These are phyloP conservation scores for Euzophera pinguis DNA, from an alignment of 2,888 invertebrate genomes.

Conservation along the genomic window DNA sequence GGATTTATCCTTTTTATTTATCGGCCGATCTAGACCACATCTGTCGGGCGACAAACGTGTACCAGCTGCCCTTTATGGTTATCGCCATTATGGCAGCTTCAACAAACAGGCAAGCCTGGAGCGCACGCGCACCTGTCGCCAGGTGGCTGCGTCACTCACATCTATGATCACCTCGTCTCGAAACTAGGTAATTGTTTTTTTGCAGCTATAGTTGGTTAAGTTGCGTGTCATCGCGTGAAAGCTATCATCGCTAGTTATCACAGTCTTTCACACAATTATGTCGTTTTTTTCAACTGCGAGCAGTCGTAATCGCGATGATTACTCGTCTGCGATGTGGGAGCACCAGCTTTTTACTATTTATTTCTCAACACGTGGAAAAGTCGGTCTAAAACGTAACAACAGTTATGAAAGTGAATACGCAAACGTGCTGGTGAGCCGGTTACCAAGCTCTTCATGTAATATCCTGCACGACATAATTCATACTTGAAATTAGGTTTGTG, in stretches of 20 bases:
- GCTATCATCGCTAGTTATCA: slow-evolving; percentile 52
- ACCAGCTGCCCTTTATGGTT: slow-evolving; percentile 70
- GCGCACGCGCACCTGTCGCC: slow-evolving; percentile 69
- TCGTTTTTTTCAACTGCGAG: slow-evolving; percentile 45
- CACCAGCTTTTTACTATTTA: slow-evolving; percentile 59
- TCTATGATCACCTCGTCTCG: slow-evolving; percentile 24
- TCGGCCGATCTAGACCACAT: slow-evolving; percentile 73
- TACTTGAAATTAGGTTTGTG: slow-evolving; percentile 35
- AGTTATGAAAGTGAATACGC: slow-evolving; percentile 73
- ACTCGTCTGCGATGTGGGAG: slow-evolving; percentile 68
- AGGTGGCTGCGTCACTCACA: slow-evolving; percentile 43
- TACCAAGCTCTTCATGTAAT: slow-evolving; percentile 55
- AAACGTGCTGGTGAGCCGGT: slow-evolving; percentile 56
- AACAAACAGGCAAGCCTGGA: slow-evolving; percentile 38
- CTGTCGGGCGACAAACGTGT: slow-evolving; percentile 64
- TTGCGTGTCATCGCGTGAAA: slow-evolving; percentile 58
- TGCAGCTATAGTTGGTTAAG: slow-evolving; percentile 20
- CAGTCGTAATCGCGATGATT: slow-evolving; percentile 55
- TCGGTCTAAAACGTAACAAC: slow-evolving; percentile 67
- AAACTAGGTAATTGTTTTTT: slow-evolving; percentile 33
- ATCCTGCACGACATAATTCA: slow-evolving; percentile 56
- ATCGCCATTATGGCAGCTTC: slow-evolving; percentile 53
- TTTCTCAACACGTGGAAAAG: slow-evolving; percentile 74
- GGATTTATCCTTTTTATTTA: slow-evolving; percentile 70
- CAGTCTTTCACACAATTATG: slow-evolving; percentile 50